phyloP scores from a whole-genome alignment of 2,113 vertebrate species.

The Nothobranchius kuhntae region DNA sequence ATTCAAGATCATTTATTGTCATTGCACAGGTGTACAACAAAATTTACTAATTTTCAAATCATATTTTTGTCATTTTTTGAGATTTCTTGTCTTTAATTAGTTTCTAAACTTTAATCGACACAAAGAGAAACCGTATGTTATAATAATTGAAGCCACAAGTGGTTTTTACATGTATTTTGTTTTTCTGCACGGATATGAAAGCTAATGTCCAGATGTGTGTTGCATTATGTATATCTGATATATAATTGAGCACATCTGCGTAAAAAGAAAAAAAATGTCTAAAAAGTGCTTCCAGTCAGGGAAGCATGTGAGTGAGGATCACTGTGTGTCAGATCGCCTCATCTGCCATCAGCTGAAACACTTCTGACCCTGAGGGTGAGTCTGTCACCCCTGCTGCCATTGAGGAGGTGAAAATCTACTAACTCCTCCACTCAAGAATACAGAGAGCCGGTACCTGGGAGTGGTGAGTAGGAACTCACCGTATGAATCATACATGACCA shows the following conservation, averaged over 20 bases:
- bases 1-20: too few relatives aligned
- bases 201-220: conserved; percentile 28
- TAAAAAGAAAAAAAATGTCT: conserved; percentile 4
- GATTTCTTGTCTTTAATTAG: not conserved
- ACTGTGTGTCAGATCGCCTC: conserved; percentile 63
- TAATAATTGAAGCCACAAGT: not conserved
- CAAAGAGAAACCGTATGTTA: too few relatives aligned
- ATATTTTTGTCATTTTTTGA: not conserved
- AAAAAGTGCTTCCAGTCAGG: conserved; percentile 24
- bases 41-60: too few relatives aligned
- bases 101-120: too few relatives aligned
- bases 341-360: conserved; percentile 55
- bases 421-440: conserved; percentile 52
- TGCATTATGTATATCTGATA: not conserved
- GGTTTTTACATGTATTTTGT: not conserved
- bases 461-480: conserved; percentile 37
- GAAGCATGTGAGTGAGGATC: conserved; percentile 30
- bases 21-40: too few relatives aligned
- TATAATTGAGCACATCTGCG: conserved; percentile 22
- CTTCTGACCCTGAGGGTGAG: conserved; percentile 46
- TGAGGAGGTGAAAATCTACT: conserved; percentile 50
- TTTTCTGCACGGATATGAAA: not conserved
- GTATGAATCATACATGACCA: conserved; percentile 67
- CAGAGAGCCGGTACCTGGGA: conserved; percentile 30
- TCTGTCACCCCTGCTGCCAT: conserved; percentile 63